Conservation (phyloP, 2,888 invertebrate species). For the Salpingus planirostris region DNA sequence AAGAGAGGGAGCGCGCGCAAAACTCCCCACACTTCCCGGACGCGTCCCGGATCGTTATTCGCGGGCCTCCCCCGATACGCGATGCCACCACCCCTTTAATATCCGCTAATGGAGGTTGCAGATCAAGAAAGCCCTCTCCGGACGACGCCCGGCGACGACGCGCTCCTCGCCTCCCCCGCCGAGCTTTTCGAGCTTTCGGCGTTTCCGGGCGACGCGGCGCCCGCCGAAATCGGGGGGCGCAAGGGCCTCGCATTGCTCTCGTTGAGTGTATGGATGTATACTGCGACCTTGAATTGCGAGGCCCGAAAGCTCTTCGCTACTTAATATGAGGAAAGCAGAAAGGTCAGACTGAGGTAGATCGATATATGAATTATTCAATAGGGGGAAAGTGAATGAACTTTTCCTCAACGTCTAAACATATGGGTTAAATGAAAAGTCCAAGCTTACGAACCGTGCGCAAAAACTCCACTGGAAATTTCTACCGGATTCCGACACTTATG, state of each 20-base stretch:
- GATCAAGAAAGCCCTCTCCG: constrained; percentile 11
- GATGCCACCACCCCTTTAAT: constrained; percentile 38
- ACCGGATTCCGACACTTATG: no score
- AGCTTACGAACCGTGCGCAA: no score
- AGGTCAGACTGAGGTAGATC: constrained; percentile 43
- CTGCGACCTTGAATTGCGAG: constrained; percentile 30
- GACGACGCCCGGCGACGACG: no score
- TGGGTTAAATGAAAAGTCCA: constrained; percentile 36
- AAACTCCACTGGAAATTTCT: no score
- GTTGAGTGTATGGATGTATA: no score
- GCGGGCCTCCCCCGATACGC: constrained; percentile 36
- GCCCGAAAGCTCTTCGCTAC: constrained; percentile 32
- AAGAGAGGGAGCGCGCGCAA: constrained; percentile 22
- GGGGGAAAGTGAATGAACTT: constrained; percentile 44
- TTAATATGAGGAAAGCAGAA: constrained; percentile 43
- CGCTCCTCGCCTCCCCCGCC: no score
- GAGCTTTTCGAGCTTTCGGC: no score
- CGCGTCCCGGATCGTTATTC: constrained; percentile 42
- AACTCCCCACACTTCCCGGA: constrained; percentile 27
- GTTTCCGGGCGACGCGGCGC: no score
- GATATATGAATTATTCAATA: constrained; percentile 45
- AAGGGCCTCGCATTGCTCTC: no score
- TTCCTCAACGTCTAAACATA: constrained; percentile 37
- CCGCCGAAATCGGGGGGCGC: no score
- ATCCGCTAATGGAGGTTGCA: constrained; percentile 36